These are phyloP conservation scores for Mythimna vitellina DNA, from an alignment of 2,888 invertebrate genomes.

Conservation along the genomic window DNA sequence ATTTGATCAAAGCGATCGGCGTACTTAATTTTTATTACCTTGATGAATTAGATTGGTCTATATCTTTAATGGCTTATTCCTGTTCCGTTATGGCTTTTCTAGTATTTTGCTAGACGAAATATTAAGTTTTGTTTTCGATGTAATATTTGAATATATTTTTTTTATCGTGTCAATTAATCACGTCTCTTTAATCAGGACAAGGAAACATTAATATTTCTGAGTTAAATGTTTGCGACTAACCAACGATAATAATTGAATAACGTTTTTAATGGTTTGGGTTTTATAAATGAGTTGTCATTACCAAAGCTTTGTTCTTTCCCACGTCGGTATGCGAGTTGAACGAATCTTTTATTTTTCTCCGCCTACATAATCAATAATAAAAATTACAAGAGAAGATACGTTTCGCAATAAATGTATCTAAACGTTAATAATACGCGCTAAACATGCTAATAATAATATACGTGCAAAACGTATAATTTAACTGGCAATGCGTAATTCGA, in stretches of 20 bases:
- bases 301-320: slow-evolving; percentile 28
- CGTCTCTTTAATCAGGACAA: slow-evolving; percentile 37
- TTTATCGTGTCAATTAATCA: slow-evolving; percentile 41
- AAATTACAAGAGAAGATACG: slow-evolving; percentile 17
- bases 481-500: slow-evolving; percentile 57
- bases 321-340: slow-evolving; percentile 34
- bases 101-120: slow-evolving; percentile 31
- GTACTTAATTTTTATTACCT: slow-evolving; percentile 68
- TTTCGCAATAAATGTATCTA: slow-evolving; percentile 53
- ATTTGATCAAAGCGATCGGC: slow-evolving; percentile 69
- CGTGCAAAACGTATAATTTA: slow-evolving; percentile 45
- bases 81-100: slow-evolving; percentile 54
- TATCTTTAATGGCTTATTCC: slow-evolving; percentile 68
- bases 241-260: slow-evolving; percentile 8
- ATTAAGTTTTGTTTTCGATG: slow-evolving; percentile 29
- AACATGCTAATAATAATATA: slow-evolving; percentile 53
- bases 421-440: slow-evolving; percentile 36
- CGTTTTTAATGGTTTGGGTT: slow-evolving; percentile 16
- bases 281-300: slow-evolving; percentile 24
- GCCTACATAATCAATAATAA: slow-evolving; percentile 24
- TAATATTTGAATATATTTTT: slow-evolving; percentile 30
- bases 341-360: slow-evolving; percentile 34
- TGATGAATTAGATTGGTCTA: slow-evolving; percentile 66
- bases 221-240: slow-evolving; percentile 12
- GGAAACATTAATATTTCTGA: slow-evolving; percentile 37